Percentiles rank a stretch among this genome's conserved stretches.
These are phyloP conservation scores for Aplochiton taeniatus DNA, from an alignment of 2,797 vertebrate species.

Conservation along the genomic window DNA sequence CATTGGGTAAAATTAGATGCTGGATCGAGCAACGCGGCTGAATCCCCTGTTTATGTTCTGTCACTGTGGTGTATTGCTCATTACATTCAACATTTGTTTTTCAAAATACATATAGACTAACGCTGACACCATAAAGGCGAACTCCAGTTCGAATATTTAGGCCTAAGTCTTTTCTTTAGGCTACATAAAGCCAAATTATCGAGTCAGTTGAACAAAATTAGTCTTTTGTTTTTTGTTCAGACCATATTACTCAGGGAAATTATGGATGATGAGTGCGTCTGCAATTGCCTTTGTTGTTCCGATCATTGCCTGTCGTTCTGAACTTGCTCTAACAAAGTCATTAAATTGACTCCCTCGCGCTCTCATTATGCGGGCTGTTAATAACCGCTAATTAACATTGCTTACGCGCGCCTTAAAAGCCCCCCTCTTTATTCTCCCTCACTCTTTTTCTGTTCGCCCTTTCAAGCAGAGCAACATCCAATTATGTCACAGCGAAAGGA, in stretches of 20 bases:
- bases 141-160: conserved; percentile 77
- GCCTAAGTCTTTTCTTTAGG: conserved; percentile 77
- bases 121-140: conserved; percentile 64
- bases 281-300: conserved; percentile 80
- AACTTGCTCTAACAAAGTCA: conserved; percentile 85
- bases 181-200: conserved; percentile 81
- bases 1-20: too few relatives aligned
- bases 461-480: conserved; percentile 76
- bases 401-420: conserved; percentile 79
- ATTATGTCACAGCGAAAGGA: conserved; percentile 73
- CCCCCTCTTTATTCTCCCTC: conserved; percentile 23
- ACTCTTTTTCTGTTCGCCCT: conserved; percentile 67
- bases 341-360: conserved; percentile 87
- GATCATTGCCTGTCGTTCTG: conserved; percentile 83
- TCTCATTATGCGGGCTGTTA: conserved; percentile 85
- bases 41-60: too few relatives aligned
- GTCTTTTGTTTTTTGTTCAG: conserved; percentile 83
- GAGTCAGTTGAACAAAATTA: conserved; percentile 83
- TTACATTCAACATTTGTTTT: too few relatives aligned
- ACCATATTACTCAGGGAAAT: conserved; percentile 81
- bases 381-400: conserved; percentile 89
- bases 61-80: too few relatives aligned
- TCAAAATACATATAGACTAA: too few relatives aligned
- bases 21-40: too few relatives aligned
- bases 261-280: conserved; percentile 80